Base-by-base conservation (phyloP, 1,140 invertebrate species). In the Araneus ventricosus region DNA sequence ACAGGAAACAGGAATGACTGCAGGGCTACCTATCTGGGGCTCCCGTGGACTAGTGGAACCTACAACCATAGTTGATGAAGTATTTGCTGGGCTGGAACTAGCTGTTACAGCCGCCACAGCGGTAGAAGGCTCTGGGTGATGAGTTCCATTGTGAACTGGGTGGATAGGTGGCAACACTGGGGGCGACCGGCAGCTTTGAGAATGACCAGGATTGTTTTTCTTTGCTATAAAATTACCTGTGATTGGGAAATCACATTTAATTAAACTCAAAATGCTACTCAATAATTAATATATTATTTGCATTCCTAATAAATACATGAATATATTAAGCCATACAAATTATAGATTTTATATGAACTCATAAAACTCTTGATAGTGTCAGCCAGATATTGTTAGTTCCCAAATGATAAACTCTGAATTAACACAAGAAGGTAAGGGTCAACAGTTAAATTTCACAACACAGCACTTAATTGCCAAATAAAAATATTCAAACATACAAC, bases 11-110 rank as follows among this genome's bases (percentile, higher is more conserved):
- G 87, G 92, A 59, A 93, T 79, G 39, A 89, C 87, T 52, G 93
- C 82, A 61, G 93, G 88, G 41, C 93, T 93, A 67, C 88, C 86
- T 27, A 93, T 87, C 41, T 90, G 88, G n/a, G 88, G 93, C 82
- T 93, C 88, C 39, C 92, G 30, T 67, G 92, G 92, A 90, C 92
- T 93, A 70, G 92, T 85, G 41, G 92, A 59, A 30, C 87, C 88
- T 2, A 85, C 87, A 39, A 93, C 86, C 85, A 88, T 88, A 97
- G 96, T 94, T 96, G 96, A 61, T 59, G 88, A 63, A 63, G 88
- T 90, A 80, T 93, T 87, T 59, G 86, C 59, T 14, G 90, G 63
- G 92, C 63, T 88, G 80, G 82, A 75, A 82, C 79, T 79, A 70
- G 93, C 93, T 61, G 93, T 90, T 59, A 93, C 90, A 89, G 92